These are phyloP conservation scores for Rosalia funebris DNA, from an alignment of 2,888 invertebrate species.

Conservation along the genomic window DNA sequence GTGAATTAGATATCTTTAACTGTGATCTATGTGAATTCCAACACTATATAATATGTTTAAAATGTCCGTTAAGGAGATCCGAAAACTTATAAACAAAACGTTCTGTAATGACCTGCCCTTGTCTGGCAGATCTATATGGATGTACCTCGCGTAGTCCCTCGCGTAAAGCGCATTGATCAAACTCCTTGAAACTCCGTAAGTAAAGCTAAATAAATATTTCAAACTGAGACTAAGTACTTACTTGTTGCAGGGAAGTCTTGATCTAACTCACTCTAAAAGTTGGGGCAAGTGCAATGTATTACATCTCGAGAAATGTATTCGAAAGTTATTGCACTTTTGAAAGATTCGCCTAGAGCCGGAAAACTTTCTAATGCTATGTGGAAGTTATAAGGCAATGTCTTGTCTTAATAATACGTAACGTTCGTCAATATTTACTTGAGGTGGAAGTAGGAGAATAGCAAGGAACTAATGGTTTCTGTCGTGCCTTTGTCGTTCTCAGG, in stretches of 20 bases:
- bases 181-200: slow-evolving; percentile 16
- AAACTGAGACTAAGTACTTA: slow-evolving; percentile 39
- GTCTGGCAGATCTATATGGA: no score
- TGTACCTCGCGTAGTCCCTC: no score
- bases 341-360: slow-evolving; percentile 8
- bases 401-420: neutral
- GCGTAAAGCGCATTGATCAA: no score
- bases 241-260: slow-evolving; percentile 33
- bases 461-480: no score
- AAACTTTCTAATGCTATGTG: slow-evolving; percentile 11
- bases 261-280: slow-evolving; percentile 37
- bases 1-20: no score
- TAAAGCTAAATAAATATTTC: slow-evolving; percentile 37
- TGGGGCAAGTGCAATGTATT: slow-evolving; percentile 33
- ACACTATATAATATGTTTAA: no score
- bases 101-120: no score
- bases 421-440: neutral
- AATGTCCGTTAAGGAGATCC: no score
- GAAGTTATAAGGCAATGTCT: slow-evolving; percentile 7
- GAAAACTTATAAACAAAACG: no score
- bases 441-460: no score
- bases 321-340: slow-evolving; percentile 26
- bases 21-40: no score
- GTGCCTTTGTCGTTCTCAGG: no score
- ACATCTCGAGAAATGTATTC: slow-evolving; percentile 28